Evolutionary conservation across 2,113 vertebrate genomes (phyloP), one percentile per base, ranked within the genome.

Genomic region (Abramis brama): DNA sequence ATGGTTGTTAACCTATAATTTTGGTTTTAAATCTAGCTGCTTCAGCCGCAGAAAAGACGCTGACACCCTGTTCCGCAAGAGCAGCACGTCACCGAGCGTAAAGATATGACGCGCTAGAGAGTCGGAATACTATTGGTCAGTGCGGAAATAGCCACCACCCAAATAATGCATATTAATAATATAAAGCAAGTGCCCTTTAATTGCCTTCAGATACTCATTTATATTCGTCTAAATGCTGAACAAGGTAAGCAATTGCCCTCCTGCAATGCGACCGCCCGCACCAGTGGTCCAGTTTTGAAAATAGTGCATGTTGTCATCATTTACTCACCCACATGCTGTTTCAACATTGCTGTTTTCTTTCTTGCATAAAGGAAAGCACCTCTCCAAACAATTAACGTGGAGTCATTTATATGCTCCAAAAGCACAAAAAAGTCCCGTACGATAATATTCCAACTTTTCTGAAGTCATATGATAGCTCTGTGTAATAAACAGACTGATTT

Each of bases 61-160:
- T 6, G 89, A 86, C 89, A 92, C 93, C 71, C 92, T 92, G 91
- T 88, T 90, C 85, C 43, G 19, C 47, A 23, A 84, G 27, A 60
- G 70, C 5, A 55, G 68, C 47, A 15, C 23, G 47, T 62, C 79
- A 39, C 87, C 90, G 89, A 89, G 13, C 81, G 55, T 87, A 9
- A 7, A 0, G 6, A 2, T 0, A 27, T 88, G 88, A 93, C 89
- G 86, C 4, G 0, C 9, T 2, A 0, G 1, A 2, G 6, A 73
- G 27, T 1, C 21, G n/a, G 1, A 52, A 21, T 52, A 0, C 68
- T 21, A 92, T 93, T 93, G 89, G 94, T 25, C 87, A 21, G 25
- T 17, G 19, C 33, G 9, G n/a, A 2, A 50, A 23, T 15, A 71
- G 21, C 50, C 52, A 15, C 64, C 64, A 4, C 74, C 87, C 45